These are phyloP conservation scores for Tetrapedia diversipes DNA, from an alignment of 2,888 invertebrate genomes.

Conservation along the genomic window DNA sequence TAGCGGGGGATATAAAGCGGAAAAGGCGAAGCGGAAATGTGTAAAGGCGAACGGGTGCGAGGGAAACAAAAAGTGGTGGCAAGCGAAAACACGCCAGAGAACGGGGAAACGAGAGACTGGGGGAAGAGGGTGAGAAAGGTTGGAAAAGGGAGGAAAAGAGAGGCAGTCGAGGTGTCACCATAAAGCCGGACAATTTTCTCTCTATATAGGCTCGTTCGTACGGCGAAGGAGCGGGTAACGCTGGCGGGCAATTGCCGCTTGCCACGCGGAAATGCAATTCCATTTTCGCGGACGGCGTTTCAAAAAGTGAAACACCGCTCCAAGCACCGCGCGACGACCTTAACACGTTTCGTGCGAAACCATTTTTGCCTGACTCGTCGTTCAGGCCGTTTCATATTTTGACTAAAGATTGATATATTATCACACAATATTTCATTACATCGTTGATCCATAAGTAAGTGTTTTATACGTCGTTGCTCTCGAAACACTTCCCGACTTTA, in stretches of 20 bases:
- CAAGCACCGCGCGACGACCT: conserved; percentile 20
- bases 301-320: conserved; percentile 40
- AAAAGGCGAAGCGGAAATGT: no score
- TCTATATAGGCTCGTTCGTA: conserved; percentile 1
- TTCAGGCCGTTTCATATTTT: no score
- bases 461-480: no score
- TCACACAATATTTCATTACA: no score
- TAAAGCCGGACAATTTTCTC: conserved; percentile 45
- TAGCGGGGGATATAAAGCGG: no score
- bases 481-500: no score
- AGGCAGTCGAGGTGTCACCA: neutral
- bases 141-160: neutral
- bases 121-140: neutral
- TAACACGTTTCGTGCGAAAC: conserved; percentile 36
- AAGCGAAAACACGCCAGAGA: no score
- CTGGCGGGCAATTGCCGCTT: conserved; percentile 42
- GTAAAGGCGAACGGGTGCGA: no score
- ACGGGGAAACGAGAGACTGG: no score
- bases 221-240: conserved; percentile 14
- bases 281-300: conserved; percentile 43
- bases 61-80: no score
- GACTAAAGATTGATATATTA: no score
- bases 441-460: no score
- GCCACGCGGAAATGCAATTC: conserved; percentile 44
- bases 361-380: conserved; percentile 8